These are phyloP conservation scores for Laticauda colubrina DNA, from an alignment of 2,113 vertebrate genomes.

Conservation along the genomic window DNA sequence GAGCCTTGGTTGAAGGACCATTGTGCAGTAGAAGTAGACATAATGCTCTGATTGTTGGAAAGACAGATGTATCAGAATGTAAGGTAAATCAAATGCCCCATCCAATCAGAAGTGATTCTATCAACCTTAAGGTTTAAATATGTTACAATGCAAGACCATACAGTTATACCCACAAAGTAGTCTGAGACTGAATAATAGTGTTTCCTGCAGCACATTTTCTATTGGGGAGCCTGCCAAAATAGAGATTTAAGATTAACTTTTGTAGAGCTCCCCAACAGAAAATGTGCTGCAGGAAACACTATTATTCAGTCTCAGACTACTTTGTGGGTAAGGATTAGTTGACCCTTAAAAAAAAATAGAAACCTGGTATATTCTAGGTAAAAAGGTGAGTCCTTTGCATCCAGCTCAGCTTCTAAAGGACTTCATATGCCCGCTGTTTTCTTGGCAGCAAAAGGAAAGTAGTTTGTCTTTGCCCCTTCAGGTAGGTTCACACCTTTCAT, in stretches of 20 bases:
- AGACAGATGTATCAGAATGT: background rate
- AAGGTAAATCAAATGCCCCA: background rate
- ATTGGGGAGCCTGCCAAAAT: no score
- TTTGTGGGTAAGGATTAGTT: background rate
- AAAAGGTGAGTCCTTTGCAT: background rate
- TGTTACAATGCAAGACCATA: background rate
- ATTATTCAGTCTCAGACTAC: background rate
- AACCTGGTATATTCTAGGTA: background rate
- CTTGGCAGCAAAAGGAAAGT: background rate
- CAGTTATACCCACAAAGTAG: no score
- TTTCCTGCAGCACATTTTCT: no score
- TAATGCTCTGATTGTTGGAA: background rate
- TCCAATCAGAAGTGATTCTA: background rate
- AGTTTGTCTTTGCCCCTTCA: background rate
- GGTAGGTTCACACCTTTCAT: background rate
- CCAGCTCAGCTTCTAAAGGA: background rate
- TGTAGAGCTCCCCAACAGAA: background rate
- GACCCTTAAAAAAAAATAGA: background rate
- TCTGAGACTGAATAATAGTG: no score
- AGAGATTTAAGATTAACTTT: no score
- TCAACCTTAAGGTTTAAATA: background rate
- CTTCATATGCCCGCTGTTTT: background rate
- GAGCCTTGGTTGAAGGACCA: background rate
- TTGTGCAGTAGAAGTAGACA: background rate
- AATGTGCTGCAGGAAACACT: background rate